Percentiles rank a stretch among this genome's conserved stretches.
Conservation (phyloP, 2,888 invertebrate species). For the Pheosia tremula region DNA sequence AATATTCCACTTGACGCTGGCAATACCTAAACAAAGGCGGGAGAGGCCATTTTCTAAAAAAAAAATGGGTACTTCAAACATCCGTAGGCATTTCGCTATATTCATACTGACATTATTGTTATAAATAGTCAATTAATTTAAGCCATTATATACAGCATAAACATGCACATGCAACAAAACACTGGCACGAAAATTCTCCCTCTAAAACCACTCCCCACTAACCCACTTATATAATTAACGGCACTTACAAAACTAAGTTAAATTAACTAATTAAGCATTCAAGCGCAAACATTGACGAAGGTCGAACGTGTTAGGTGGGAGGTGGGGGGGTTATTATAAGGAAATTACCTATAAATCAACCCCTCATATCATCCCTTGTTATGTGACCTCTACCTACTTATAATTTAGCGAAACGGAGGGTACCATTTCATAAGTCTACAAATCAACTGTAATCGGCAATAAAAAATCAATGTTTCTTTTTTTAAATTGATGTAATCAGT, state of each 20-base stretch:
- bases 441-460: too few relatives aligned
- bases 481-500: too few relatives aligned
- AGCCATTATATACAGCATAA: not conserved
- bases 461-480: too few relatives aligned
- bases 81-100: too few relatives aligned
- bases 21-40: too few relatives aligned
- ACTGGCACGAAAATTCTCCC: not conserved
- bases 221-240: constrained; percentile 40
- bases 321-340: constrained; percentile 29
- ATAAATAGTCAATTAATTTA: too few relatives aligned
- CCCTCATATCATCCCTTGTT: constrained; percentile 7
- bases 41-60: too few relatives aligned
- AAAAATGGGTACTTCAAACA: too few relatives aligned
- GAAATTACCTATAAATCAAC: constrained; percentile 49
- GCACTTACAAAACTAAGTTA: constrained; percentile 44
- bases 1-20: too few relatives aligned
- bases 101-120: too few relatives aligned
- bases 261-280: constrained; percentile 43
- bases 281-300: constrained; percentile 36
- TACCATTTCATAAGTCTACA: too few relatives aligned
- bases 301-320: constrained; percentile 32
- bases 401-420: too few relatives aligned
- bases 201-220: constrained; percentile 16
- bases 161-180: not conserved
- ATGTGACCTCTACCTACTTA: not conserved